These are phyloP conservation scores for Echinops telfairi DNA, from an alignment of 2,113 vertebrate genomes.

Conservation along the genomic window DNA sequence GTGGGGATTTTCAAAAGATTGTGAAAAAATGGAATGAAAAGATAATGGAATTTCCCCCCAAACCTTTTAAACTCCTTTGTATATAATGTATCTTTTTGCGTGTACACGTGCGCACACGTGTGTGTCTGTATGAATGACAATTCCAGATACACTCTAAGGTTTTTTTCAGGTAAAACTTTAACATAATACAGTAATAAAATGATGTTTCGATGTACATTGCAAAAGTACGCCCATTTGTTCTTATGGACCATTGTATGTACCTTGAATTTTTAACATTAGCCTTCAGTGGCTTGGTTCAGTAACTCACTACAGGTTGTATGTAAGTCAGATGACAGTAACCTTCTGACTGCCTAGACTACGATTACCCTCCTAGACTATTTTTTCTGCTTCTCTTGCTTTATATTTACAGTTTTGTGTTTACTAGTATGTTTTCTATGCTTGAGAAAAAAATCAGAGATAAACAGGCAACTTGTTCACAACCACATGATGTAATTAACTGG, in stretches of 20 bases:
- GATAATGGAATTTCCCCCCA: too few species aligned
- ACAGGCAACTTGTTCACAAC: slow-evolving; percentile 50
- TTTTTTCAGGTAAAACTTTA: not conserved
- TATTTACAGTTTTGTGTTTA: slow-evolving; percentile 40
- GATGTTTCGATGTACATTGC: not conserved
- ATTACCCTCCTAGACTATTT: not conserved
- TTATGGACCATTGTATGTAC: not conserved
- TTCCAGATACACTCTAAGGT: not conserved
- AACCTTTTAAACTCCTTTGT: too few species aligned
- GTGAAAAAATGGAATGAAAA: too few species aligned
- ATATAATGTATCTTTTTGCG: not conserved
- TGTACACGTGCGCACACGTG: too few species aligned
- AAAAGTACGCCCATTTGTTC: not conserved
- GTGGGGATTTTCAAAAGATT: too few species aligned
- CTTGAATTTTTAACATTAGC: not conserved
- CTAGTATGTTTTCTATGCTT: slow-evolving; percentile 20
- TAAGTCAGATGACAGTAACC: not conserved
- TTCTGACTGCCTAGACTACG: not conserved
- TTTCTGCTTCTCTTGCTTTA: slow-evolving; percentile 20
- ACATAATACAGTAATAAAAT: not conserved
- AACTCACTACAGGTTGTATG: not conserved
- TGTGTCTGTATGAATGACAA: not conserved
- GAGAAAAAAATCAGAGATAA: slow-evolving; percentile 51
- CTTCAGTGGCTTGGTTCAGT: not conserved
- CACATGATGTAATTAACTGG: slow-evolving; percentile 13